A percentile compares a stretch with the other conserved stretches of the same genome.
phyloP scores from a whole-genome alignment of 2,888 invertebrate species.

The Pristionchus entomophagus region DNA sequence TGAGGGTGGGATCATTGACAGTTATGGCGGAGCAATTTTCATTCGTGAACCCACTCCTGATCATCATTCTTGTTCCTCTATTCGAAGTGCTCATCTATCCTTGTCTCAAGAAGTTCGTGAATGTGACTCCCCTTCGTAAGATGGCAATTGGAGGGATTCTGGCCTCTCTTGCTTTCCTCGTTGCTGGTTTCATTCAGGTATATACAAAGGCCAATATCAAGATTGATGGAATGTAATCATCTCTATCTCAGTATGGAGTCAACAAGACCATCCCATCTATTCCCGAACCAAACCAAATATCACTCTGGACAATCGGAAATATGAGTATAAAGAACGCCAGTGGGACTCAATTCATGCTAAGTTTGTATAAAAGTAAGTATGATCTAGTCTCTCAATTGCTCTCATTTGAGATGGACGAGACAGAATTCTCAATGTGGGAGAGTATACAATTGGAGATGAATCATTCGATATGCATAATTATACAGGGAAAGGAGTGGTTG shows the following conservation, averaged over 20 bases:
- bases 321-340: background rate
- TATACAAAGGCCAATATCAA: background rate
- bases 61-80: constrained; percentile 78
- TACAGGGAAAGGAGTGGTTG: constrained; percentile 23
- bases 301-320: background rate
- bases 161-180: constrained; percentile 87
- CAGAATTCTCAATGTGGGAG: background rate
- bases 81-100: constrained; percentile 79
- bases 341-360: background rate
- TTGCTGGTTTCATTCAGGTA: constrained; percentile 79
- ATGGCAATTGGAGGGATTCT: constrained; percentile 90
- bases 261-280: constrained; percentile 56
- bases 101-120: constrained; percentile 75
- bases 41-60: constrained; percentile 81
- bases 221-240: background rate
- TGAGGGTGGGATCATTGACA: constrained; percentile 70
- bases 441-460: background rate
- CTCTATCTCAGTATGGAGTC: constrained; percentile 56
- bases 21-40: constrained; percentile 91
- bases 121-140: constrained; percentile 87
- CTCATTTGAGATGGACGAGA: background rate
- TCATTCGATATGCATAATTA: background rate
- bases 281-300: background rate
- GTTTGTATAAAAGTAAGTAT: background rate
- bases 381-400: too few species aligned